phyloP scores from a whole-genome alignment of 1,140 invertebrate species.

The Drosophila pectinifera region DNA sequence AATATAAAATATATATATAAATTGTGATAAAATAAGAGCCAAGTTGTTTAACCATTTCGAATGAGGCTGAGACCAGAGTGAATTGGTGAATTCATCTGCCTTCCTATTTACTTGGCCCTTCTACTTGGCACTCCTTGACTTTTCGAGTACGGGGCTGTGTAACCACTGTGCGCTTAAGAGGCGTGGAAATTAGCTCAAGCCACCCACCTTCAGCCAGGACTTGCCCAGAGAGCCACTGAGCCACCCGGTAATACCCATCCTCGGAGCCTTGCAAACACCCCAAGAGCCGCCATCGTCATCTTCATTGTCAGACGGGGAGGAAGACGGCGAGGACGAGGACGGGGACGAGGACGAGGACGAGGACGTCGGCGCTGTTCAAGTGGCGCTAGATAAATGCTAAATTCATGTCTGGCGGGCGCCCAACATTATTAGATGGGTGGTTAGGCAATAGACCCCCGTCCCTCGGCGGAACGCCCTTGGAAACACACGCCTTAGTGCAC shows the following conservation, averaged over 20 bases:
- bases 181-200: slow-evolving; percentile 72
- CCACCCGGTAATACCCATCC: slow-evolving; percentile 2
- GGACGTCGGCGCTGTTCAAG: slow-evolving; percentile 56
- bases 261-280: background rate
- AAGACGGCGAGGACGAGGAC: background rate
- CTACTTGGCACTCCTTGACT: slow-evolving; percentile 46
- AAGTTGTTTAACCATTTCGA: too few species aligned
- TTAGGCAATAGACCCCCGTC: slow-evolving; percentile 7
- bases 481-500: slow-evolving; percentile 77
- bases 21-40: too few species aligned
- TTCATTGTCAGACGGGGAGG: slow-evolving; percentile 41
- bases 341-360: background rate
- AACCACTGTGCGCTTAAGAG: slow-evolving; percentile 78
- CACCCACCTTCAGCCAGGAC: slow-evolving; percentile 6
- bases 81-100: background rate
- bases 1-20: too few species aligned
- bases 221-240: background rate
- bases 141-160: slow-evolving; percentile 20
- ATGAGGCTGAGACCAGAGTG: background rate
- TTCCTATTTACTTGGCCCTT: slow-evolving; percentile 9
- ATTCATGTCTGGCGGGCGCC: slow-evolving; percentile 80
- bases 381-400: slow-evolving; percentile 82
- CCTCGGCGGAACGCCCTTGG: slow-evolving; percentile 32
- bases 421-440: slow-evolving; percentile 70
- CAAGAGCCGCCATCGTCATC: slow-evolving; percentile 49